Conservation (phyloP, 2,113 vertebrate species). For the Vicugna pacos region DNA sequence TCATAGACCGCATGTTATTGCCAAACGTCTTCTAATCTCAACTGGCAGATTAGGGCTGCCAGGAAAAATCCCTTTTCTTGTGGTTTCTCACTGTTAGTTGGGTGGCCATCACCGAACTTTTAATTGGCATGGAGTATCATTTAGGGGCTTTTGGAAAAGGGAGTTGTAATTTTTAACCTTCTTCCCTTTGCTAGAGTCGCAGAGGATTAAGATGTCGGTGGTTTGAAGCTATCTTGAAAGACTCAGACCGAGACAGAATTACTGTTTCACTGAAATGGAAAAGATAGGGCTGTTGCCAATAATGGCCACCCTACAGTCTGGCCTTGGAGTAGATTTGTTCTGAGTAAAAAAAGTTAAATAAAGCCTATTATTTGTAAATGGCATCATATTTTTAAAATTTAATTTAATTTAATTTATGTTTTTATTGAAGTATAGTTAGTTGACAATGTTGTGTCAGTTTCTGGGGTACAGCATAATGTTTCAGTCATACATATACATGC, state of each 20-base stretch:
- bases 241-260: neutral
- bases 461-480: too few relatives aligned
- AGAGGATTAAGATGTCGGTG: neutral
- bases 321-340: neutral
- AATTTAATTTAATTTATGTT: too few relatives aligned
- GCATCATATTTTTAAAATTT: neutral
- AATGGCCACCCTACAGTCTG: neutral
- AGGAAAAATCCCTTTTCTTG: slow-evolving; percentile 13
- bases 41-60: neutral
- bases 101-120: neutral
- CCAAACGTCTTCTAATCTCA: slow-evolving; percentile 53
- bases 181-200: slow-evolving; percentile 7
- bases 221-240: neutral
- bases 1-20: neutral
- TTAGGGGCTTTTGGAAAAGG: neutral
- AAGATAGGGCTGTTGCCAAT: neutral
- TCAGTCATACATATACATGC: too few relatives aligned
- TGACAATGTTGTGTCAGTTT: too few relatives aligned
- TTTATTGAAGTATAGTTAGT: too few relatives aligned
- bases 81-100: neutral
- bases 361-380: neutral
- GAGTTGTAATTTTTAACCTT: neutral
- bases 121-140: neutral
- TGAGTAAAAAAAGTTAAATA: neutral
- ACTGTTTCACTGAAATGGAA: slow-evolving; percentile 9